Conservation (phyloP, 1,140 invertebrate genomes). For the Leptinotarsa texana region DNA sequence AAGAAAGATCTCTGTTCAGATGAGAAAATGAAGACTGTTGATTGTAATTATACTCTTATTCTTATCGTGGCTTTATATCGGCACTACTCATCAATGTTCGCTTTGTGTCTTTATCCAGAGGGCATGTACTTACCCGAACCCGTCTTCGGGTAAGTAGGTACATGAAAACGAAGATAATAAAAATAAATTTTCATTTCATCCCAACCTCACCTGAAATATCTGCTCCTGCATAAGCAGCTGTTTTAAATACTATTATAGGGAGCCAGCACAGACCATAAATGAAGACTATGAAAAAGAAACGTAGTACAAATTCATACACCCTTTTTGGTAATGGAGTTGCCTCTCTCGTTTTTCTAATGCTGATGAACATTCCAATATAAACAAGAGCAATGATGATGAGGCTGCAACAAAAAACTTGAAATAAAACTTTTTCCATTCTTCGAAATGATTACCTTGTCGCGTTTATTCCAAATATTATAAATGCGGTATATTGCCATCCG, state of each 20-base stretch:
- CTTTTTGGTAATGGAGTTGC: conserved; percentile 63
- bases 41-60: too few relatives aligned
- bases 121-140: too few relatives aligned
- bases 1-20: too few relatives aligned
- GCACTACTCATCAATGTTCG: too few relatives aligned
- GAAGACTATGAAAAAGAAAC: conserved; percentile 77
- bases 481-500: conserved; percentile 77
- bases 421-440: neutral
- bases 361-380: conserved; percentile 69
- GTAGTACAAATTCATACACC: conserved; percentile 70
- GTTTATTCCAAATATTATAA: conserved; percentile 75
- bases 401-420: conserved; percentile 53
- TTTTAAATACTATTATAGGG: conserved; percentile 73
- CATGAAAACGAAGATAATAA: too few relatives aligned
- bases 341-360: conserved; percentile 65
- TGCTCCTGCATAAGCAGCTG: conserved; percentile 64
- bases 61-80: too few relatives aligned
- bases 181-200: neutral
- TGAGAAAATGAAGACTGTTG: too few relatives aligned
- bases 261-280: conserved; percentile 77
- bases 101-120: too few relatives aligned
- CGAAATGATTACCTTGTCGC: conserved; percentile 57
- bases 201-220: conserved; percentile 56
- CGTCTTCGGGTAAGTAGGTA: too few relatives aligned
- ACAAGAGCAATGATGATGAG: conserved; percentile 66